Evolutionary conservation across 2,797 vertebrate genomes (phyloP), one percentile per base, ranked within the genome.

Genomic region (Gallinago solitaria): DNA sequence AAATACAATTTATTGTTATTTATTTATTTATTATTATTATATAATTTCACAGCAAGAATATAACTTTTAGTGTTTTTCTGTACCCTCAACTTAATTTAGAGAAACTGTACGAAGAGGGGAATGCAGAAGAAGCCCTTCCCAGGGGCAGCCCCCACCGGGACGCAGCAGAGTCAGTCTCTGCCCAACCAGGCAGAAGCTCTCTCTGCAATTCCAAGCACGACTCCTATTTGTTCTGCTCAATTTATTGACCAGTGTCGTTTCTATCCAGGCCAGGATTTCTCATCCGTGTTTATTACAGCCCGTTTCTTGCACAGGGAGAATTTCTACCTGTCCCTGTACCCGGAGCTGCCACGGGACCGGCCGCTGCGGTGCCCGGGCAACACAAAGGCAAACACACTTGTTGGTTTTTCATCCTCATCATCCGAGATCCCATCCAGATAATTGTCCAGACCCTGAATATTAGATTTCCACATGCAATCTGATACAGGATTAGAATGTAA

Each of bases 401-500:
- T 51, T 35, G 45, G 45, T 12, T 90, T 57, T 9, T 56, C 39
- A 81, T 37, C 41, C 25, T 84, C 63, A 37, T 79, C 30, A 41
- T 33, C 48, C 33, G 30, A 78, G 59, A 90, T 27, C 64, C 7
- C 77, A 64, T 19, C 35, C 14, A 45, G 61, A 15, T 37, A 77
- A 75, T 8, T 43, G 41, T 19, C 45, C 43, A 71, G 45, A 91
- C 12, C 10, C 30, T 9, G 30, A 85, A 24, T 61, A 61, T 14
- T 65, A 47, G 20, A 82, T 90, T 61, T 87, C 45, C 70, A 84
- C 1, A 1, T n/a, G 37, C 48, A 53, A 33, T 25, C 60, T 41
- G 20, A 81, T 87, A 73, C 37, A 45, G 27, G 39, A 93, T 73
- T 54, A 91, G 79, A 85, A 81, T n/a, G 59, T 47, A 93, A 93